Evolutionary conservation across 2,797 vertebrate species (phyloP).

Genomic region (Telmatherina bonti): DNA sequence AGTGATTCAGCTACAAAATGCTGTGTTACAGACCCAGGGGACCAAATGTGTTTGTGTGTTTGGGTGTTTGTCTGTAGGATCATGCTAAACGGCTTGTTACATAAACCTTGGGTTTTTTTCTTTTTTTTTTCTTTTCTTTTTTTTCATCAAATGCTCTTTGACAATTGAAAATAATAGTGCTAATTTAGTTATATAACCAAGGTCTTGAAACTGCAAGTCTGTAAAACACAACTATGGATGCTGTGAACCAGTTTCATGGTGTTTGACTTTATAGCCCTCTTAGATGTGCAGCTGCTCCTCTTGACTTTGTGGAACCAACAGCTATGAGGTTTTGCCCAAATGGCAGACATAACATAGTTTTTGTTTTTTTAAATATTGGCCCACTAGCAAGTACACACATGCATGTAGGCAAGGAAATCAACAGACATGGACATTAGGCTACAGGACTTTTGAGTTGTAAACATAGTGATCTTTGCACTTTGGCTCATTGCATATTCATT

Average conservation of each 20-base stretch:
- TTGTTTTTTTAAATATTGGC: constrained; percentile 6
- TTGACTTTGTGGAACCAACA: background rate
- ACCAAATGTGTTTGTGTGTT: constrained; percentile 35
- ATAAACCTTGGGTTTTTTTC: constrained; percentile 64
- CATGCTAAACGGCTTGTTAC: constrained; percentile 59
- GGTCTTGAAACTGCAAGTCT: constrained; percentile 13
- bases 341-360: background rate
- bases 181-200: constrained; percentile 48
- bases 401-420: constrained; percentile 10
- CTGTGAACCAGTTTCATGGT: constrained; percentile 22
- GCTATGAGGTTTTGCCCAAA: background rate
- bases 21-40: constrained; percentile 57
- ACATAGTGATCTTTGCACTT: no score
- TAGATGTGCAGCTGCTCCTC: constrained; percentile 22
- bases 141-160: constrained; percentile 51
- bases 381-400: constrained; percentile 11
- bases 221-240: constrained; percentile 10
- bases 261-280: constrained; percentile 8
- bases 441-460: no score
- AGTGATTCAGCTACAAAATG: constrained; percentile 72
- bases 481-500: background rate
- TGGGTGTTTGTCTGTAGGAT: constrained; percentile 30
- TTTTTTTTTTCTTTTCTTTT: constrained; percentile 59
- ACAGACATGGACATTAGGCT: background rate
- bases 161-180: constrained; percentile 63